These are phyloP conservation scores for Spodoptera picta DNA, from an alignment of 2,888 invertebrate species.

Conservation along the genomic window DNA sequence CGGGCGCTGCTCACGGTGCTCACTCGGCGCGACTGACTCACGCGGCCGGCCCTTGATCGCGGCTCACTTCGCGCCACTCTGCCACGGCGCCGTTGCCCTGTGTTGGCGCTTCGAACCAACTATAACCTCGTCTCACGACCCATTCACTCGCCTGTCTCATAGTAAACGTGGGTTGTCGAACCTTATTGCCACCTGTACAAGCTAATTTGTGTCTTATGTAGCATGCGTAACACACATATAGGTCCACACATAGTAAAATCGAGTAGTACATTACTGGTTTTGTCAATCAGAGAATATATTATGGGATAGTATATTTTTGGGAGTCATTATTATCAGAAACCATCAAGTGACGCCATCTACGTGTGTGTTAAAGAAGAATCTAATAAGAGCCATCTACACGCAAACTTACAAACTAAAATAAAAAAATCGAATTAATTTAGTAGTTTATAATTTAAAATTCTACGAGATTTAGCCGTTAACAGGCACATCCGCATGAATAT, in stretches of 20 bases:
- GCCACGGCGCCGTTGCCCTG: conserved; percentile 54
- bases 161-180: conserved; percentile 29
- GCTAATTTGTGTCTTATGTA: conserved; percentile 16
- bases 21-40: conserved; percentile 64
- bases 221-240: conserved; percentile 1
- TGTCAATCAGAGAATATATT: too few relatives aligned
- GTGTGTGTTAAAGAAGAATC: conserved; percentile 10
- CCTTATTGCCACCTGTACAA: conserved; percentile 14
- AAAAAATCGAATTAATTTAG: conserved; percentile 36
- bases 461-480: conserved; percentile 30
- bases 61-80: conserved; percentile 74
- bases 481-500: conserved; percentile 33
- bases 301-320: not conserved
- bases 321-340: not conserved
- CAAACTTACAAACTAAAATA: conserved; percentile 36
- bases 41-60: conserved; percentile 63
- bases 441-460: conserved; percentile 48
- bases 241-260: conserved; percentile 8
- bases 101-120: conserved; percentile 44
- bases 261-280: too few relatives aligned
- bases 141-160: conserved; percentile 59
- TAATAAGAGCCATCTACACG: conserved; percentile 38
- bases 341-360: conserved; percentile 38
- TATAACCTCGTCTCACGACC: conserved; percentile 61
- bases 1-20: conserved; percentile 40